phyloP scores from a whole-genome alignment of 2,888 invertebrate genomes.

The Rotaria sp. region DNA sequence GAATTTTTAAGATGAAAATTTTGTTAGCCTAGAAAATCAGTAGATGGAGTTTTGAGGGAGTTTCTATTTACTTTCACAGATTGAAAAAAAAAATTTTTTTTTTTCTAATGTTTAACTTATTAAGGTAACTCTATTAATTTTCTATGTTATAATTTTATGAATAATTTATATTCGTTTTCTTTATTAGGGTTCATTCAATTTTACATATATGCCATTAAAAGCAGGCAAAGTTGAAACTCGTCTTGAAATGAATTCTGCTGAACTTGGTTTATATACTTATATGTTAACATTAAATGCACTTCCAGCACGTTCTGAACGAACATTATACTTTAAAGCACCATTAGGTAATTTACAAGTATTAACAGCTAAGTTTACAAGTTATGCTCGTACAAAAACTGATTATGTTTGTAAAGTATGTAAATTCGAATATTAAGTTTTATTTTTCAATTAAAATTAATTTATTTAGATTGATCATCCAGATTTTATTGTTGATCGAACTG shows the following conservation, averaged over 20 bases:
- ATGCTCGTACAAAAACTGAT: slow-evolving; percentile 54
- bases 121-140: no score
- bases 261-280: slow-evolving; percentile 53
- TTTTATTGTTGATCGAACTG: slow-evolving; percentile 54
- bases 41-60: no score
- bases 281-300: slow-evolving; percentile 53
- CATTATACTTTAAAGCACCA: slow-evolving; percentile 49
- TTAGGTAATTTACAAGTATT: slow-evolving; percentile 51
- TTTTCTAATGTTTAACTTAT: no score
- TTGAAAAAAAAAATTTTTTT: no score
- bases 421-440: neutral
- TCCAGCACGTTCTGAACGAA: slow-evolving; percentile 52
- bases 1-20: no score
- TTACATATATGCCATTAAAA: slow-evolving; percentile 55
- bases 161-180: neutral
- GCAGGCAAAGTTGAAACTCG: slow-evolving; percentile 49
- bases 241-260: slow-evolving; percentile 51
- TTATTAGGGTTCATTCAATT: slow-evolving; percentile 49
- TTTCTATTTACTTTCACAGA: no score
- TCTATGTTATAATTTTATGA: no score
- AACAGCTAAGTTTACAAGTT: slow-evolving; percentile 54
- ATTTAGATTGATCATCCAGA: slow-evolving; percentile 51
- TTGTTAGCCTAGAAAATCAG: no score
- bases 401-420: slow-evolving; percentile 52
- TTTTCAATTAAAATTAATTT: neutral